Evolutionary conservation across 2,113 vertebrate species (phyloP).

Genomic region (Carassius gibelio): DNA sequence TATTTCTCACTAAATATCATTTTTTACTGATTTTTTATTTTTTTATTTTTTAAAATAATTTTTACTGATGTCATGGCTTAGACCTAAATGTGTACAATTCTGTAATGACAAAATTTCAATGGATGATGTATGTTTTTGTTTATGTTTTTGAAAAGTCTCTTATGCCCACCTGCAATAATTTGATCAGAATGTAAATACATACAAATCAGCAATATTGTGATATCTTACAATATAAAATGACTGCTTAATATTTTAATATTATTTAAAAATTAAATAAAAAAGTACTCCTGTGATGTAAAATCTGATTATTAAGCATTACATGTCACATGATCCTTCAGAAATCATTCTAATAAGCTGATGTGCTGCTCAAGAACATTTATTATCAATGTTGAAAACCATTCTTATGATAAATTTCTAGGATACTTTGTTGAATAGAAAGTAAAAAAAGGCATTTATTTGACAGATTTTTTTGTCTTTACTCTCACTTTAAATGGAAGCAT

Average conservation of each 20-base stretch:
- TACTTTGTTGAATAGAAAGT: background rate
- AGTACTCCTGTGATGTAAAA: background rate
- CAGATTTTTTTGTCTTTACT: background rate
- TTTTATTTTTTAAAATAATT: background rate
- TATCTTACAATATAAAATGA: background rate
- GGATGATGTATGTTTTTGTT: background rate
- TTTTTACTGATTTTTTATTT: too few species aligned
- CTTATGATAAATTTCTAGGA: background rate
- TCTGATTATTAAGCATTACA: background rate
- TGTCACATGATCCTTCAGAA: background rate
- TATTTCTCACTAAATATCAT: background rate
- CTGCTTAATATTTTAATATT: background rate
- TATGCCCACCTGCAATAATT: background rate
- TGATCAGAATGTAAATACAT: background rate
- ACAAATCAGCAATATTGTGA: background rate
- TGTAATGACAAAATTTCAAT: background rate
- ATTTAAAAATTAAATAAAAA: background rate
- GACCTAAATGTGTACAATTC: background rate
- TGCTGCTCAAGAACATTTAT: background rate
- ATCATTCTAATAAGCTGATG: background rate
- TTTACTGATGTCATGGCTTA: background rate
- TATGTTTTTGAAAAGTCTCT: background rate
- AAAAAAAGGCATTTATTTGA: background rate
- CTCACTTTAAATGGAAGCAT: background rate
- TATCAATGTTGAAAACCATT: background rate